These are phyloP conservation scores for Hemibagrus wyckioides DNA, from an alignment of 2,113 vertebrate species.

Conservation along the genomic window DNA sequence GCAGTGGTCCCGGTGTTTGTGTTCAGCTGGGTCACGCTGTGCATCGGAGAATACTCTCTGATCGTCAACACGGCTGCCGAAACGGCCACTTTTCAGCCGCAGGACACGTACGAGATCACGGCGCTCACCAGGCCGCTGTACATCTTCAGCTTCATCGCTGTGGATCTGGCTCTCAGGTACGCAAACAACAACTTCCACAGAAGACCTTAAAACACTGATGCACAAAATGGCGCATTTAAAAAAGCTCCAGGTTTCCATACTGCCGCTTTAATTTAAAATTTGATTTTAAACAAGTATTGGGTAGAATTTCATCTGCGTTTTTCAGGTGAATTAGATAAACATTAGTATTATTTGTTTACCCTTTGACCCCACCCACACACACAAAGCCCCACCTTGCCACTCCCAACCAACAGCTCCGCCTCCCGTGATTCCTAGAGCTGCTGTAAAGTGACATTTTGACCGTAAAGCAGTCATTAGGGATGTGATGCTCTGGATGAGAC, in stretches of 20 bases:
- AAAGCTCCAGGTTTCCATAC: background rate
- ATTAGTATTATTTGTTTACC: background rate
- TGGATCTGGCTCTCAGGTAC: slow-evolving; percentile 93
- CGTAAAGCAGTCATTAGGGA: background rate
- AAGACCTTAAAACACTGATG: background rate
- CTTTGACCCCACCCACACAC: background rate
- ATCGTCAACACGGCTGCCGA: slow-evolving; percentile 92
- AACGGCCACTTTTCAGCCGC: slow-evolving; percentile 92
- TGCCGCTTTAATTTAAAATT: background rate
- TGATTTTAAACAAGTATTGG: background rate
- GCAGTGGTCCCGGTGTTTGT: slow-evolving; percentile 82
- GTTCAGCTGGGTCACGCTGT: slow-evolving; percentile 91
- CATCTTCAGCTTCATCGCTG: slow-evolving; percentile 86
- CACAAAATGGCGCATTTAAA: background rate
- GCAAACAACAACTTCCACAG: slow-evolving; percentile 1
- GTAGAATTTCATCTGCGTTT: background rate
- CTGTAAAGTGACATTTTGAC: background rate
- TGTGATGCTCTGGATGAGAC: background rate
- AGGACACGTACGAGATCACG: slow-evolving; percentile 93
- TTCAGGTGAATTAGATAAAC: background rate
- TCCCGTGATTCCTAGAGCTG: too few relatives aligned
- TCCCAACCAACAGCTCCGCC: background rate
- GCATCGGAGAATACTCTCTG: slow-evolving; percentile 92
- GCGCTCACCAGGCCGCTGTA: slow-evolving; percentile 92
- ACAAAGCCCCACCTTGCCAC: background rate